Evolutionary conservation across 2,888 invertebrate species (phyloP).

Genomic region (Argynnis bischoffii): DNA sequence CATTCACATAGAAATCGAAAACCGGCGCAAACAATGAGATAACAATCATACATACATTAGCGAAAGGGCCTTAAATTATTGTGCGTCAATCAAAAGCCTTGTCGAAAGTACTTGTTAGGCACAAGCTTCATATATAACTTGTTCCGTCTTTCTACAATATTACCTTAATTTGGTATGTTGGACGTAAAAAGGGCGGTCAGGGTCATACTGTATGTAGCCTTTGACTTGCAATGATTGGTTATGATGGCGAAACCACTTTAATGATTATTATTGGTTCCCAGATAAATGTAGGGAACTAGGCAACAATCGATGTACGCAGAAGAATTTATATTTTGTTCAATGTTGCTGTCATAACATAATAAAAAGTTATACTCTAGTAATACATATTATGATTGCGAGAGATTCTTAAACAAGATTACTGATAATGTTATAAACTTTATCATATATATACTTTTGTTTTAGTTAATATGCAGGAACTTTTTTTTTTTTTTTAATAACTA

Average conservation of each 20-base stretch:
- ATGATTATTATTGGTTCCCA: slow-evolving; percentile 41
- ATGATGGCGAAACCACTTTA: slow-evolving; percentile 43
- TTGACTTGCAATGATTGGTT: slow-evolving; percentile 48
- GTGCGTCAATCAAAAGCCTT: slow-evolving; percentile 66
- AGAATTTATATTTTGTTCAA: slow-evolving; percentile 4
- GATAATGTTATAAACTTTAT: no score
- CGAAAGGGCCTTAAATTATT: slow-evolving; percentile 60
- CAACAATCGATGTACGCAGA: slow-evolving; percentile 2
- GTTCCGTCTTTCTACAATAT: slow-evolving; percentile 52
- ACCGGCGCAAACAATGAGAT: slow-evolving; percentile 62
- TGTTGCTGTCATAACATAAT: background rate
- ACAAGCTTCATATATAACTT: slow-evolving; percentile 27
- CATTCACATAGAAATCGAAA: slow-evolving; percentile 46
- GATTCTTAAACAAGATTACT: no score
- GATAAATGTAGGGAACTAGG: slow-evolving; percentile 28
- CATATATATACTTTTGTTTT: no score
- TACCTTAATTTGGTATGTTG: slow-evolving; percentile 60
- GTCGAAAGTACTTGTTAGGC: slow-evolving; percentile 50
- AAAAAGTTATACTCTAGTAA: no score
- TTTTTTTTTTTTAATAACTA: no score
- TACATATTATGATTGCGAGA: no score
- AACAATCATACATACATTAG: slow-evolving; percentile 61
- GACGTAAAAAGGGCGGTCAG: slow-evolving; percentile 52
- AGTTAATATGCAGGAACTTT: no score
- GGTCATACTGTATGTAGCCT: slow-evolving; percentile 51